phyloP scores from a whole-genome alignment of 2,113 vertebrate species.

The Bambusicola thoracicus region DNA sequence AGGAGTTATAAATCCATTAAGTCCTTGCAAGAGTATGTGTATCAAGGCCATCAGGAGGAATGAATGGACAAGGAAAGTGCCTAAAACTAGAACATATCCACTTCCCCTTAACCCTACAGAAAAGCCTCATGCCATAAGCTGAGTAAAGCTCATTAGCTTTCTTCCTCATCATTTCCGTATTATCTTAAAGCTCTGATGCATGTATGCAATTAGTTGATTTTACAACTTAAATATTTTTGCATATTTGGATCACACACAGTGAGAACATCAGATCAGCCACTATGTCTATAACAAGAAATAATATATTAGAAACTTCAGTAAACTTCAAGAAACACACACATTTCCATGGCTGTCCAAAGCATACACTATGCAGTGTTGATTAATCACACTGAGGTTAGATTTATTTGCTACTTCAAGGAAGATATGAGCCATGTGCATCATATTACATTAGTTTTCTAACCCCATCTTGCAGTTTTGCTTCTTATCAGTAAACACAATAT shows the following conservation, averaged over 20 bases:
- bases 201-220: not conserved
- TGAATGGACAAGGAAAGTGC: not conserved
- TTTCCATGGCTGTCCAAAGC: not conserved
- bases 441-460: not conserved
- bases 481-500: not conserved
- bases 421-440: not conserved
- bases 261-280: not conserved
- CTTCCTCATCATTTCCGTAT: not conserved
- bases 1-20: not conserved
- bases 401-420: not conserved
- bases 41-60: not conserved
- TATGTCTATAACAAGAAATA: not conserved
- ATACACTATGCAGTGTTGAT: not conserved
- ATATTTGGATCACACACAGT: not conserved
- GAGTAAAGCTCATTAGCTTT: not conserved
- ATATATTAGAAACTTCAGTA: not conserved
- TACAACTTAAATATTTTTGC: not conserved
- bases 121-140: not conserved
- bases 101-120: not conserved
- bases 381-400: not conserved
- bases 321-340: not conserved
- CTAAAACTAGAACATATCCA: not conserved
- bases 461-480: not conserved
- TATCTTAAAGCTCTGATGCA: not conserved
- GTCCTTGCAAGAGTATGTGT: not conserved